Base-by-base conservation (phyloP, 1,140 invertebrate species). In the Cydia fagiglandana region DNA sequence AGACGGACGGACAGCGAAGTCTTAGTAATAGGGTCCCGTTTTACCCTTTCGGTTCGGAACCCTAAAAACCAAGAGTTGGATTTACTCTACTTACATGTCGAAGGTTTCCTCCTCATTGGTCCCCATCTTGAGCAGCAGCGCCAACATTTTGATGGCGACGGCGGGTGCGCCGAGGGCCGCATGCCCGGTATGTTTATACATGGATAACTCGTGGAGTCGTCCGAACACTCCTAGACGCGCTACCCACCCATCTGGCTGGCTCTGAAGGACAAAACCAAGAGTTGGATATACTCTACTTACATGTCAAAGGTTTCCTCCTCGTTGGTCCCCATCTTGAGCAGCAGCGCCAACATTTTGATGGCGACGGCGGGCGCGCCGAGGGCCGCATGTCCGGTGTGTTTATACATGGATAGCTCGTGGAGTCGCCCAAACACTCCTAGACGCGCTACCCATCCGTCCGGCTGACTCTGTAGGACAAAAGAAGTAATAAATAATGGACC, bases 391-490 rank as follows among this genome's bases (percentile, higher is more conserved):
- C 81, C 82, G 2, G 78, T 76, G 20, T 84, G 85, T 76, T 88
- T 90, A 64, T 86, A 91, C 80, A 84, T 83, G 0, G 88, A 83
- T 28, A 92, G 70, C 73, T 92, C 89, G 28, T 90, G 85, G 2
- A 91, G 78, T 5, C 87, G 80, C 1, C 89, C 88, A 53, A 92
- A 92, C 24, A 88, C 88, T 0, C 90, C 90, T 13, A 92, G 74
- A 4, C 90, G 84, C 0, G 86, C 89, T 15, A 90, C 83, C 90
- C 90, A 92, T 0, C 89, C 90, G 38, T 92, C 90, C 6, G 84
- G 83, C 28, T 81, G 84, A 74, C 88, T 87, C 89, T 91, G 74
- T 17, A 81, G 76, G 30, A 50, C 12, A 34, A 34, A 77, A 73
- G 76, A 38, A 68, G 64, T 41, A 56, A 2, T 20, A 4, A 17